These are phyloP conservation scores for Kradibia gibbosae DNA, from an alignment of 1,140 invertebrate genomes.

Conservation along the genomic window DNA sequence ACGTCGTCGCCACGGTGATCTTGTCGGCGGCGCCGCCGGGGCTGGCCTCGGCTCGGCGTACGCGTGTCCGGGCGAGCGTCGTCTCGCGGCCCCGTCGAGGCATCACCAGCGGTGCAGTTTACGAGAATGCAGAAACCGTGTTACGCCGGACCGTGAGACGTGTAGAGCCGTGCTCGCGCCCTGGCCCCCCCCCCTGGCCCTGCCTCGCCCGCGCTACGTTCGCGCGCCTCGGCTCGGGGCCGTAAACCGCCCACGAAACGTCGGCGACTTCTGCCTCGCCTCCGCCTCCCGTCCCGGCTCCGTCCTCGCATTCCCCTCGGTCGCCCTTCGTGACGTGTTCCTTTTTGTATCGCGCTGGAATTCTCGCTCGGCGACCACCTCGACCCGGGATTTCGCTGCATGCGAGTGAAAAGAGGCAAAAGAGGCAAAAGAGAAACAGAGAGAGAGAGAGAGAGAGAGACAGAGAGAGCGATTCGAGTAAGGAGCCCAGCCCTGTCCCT, in stretches of 20 bases:
- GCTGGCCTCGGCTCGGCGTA: no score
- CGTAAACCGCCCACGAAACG: slow-evolving; percentile 57
- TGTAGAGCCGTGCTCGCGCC: slow-evolving; percentile 22
- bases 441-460: no score
- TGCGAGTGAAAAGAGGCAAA: no score
- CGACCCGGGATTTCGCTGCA: not conserved
- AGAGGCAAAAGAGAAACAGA: no score
- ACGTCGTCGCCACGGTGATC: not conserved
- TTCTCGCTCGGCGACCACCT: no score
- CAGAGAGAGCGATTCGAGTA: no score
- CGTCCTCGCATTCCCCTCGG: slow-evolving; percentile 22
- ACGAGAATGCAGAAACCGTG: slow-evolving; percentile 62
- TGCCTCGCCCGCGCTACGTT: slow-evolving; percentile 25
- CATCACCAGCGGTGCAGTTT: slow-evolving; percentile 39
- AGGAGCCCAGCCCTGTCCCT: no score
- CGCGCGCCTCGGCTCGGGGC: slow-evolving; percentile 44
- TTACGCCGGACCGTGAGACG: slow-evolving; percentile 52
- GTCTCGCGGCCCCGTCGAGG: not conserved
- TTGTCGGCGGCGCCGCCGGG: not conserved
- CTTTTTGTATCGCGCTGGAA: no score
- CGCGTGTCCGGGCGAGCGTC: slow-evolving; percentile 29
- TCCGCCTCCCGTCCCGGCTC: slow-evolving; percentile 48
- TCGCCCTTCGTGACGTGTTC: not conserved
- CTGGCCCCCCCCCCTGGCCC: slow-evolving; percentile 36
- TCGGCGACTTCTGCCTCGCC: slow-evolving; percentile 37